Percentiles rank a stretch among this genome's conserved stretches.
These are phyloP conservation scores for Falco novaeseelandiae DNA, from an alignment of 2,797 vertebrate species.

Conservation along the genomic window DNA sequence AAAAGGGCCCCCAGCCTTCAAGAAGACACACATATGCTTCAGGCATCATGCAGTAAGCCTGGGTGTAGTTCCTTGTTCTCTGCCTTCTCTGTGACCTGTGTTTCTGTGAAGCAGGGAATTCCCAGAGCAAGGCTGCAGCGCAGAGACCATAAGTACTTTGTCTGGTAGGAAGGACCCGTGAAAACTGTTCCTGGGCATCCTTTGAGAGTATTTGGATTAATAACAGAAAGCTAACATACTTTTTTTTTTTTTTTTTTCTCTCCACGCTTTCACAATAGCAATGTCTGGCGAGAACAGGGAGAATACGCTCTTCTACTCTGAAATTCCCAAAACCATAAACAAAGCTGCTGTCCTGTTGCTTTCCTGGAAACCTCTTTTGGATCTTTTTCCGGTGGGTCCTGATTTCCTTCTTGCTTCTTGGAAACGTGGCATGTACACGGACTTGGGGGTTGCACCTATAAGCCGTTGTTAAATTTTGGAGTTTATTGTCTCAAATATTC, in stretches of 20 bases:
- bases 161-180: background rate
- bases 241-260: background rate
- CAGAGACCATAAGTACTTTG: background rate
- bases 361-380: constrained; percentile 84
- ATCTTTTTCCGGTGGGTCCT: constrained; percentile 82
- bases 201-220: background rate
- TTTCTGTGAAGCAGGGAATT: background rate
- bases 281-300: constrained; percentile 86
- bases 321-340: constrained; percentile 83
- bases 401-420: background rate
- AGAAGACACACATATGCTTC: background rate
- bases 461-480: background rate
- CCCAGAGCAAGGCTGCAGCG: background rate
- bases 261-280: constrained; percentile 54
- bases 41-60: background rate
- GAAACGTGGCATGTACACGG: fast-evolving
- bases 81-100: background rate
- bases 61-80: background rate
- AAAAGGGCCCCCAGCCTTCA: background rate
- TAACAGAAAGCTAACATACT: background rate
- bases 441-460: background rate
- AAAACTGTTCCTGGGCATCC: background rate
- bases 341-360: constrained; percentile 79
- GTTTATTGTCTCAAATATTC: background rate
- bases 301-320: constrained; percentile 85